Percentiles rank a stretch among this genome's conserved stretches.
These are phyloP conservation scores for Echinometra lucunter DNA, from an alignment of 53 echinoderm and acorn worm species.

Conservation along the genomic window DNA sequence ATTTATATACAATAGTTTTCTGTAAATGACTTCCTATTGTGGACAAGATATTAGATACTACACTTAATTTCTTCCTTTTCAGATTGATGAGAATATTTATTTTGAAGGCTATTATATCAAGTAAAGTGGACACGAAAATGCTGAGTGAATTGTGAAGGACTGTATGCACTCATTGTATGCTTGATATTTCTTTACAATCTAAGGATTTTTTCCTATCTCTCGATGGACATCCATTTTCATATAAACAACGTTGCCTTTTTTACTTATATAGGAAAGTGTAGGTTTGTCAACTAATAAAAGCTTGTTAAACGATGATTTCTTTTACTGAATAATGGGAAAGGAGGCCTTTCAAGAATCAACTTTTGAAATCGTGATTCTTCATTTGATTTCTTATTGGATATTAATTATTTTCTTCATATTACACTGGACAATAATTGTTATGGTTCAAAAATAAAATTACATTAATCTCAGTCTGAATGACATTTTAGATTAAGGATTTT, in stretches of 20 bases:
- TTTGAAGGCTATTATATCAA: not conserved
- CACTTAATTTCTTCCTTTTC: conserved; percentile 1
- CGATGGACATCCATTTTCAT: not conserved
- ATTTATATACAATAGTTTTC: not conserved
- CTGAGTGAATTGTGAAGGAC: not conserved
- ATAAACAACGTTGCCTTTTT: not conserved
- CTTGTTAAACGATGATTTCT: not conserved
- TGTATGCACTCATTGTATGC: not conserved
- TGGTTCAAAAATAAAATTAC: not conserved
- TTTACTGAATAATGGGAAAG: not conserved
- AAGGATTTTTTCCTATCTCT: not conserved
- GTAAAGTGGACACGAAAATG: not conserved
- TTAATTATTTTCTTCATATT: not conserved
- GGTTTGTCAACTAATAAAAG: not conserved
- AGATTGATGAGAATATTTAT: not conserved
- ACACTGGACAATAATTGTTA: not conserved
- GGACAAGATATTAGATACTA: not conserved
- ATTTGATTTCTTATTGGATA: not conserved
- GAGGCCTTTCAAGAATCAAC: not conserved
- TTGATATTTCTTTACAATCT: not conserved
- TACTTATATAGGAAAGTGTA: too few relatives aligned
- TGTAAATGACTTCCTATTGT: conserved; percentile 1
- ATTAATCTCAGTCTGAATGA: not conserved
- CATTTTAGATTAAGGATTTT: not conserved
- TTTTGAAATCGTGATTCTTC: not conserved